Evolutionary conservation across 2,113 vertebrate species (phyloP).

Genomic region (Rattus rattus): DNA sequence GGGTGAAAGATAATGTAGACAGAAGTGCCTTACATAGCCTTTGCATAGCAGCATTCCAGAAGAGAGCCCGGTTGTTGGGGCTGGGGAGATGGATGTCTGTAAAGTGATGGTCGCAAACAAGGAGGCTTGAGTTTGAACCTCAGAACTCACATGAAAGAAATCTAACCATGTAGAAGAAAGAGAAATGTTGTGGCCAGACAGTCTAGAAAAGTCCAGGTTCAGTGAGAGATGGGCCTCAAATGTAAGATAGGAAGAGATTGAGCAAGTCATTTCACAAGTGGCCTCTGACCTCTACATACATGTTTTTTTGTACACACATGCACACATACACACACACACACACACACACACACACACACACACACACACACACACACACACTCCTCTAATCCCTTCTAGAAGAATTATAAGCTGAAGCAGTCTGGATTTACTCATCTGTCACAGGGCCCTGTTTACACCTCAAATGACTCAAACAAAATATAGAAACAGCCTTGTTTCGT

Average conservation of each 20-base stretch:
- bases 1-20: not conserved
- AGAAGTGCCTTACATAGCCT: not conserved
- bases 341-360: not conserved
- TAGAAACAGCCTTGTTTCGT: conserved; percentile 74
- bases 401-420: conserved; percentile 2
- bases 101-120: not conserved
- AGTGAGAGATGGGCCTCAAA: not conserved
- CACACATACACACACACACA: fast-evolving
- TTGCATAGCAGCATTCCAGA: not conserved
- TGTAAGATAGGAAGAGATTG: not conserved
- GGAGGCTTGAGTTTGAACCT: not conserved
- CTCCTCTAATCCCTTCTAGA: not conserved
- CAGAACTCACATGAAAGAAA: not conserved
- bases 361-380: not conserved
- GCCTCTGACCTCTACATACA: not conserved
- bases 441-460: conserved; percentile 75
- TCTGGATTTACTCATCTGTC: conserved; percentile 65
- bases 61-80: not conserved
- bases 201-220: not conserved
- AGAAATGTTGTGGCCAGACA: not conserved
- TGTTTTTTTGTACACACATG: not conserved
- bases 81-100: not conserved
- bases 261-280: not conserved
- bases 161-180: too few species aligned
- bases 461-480: conserved; percentile 79